phyloP scores from a whole-genome alignment of 2,888 invertebrate genomes.

The Adela reaumurella region DNA sequence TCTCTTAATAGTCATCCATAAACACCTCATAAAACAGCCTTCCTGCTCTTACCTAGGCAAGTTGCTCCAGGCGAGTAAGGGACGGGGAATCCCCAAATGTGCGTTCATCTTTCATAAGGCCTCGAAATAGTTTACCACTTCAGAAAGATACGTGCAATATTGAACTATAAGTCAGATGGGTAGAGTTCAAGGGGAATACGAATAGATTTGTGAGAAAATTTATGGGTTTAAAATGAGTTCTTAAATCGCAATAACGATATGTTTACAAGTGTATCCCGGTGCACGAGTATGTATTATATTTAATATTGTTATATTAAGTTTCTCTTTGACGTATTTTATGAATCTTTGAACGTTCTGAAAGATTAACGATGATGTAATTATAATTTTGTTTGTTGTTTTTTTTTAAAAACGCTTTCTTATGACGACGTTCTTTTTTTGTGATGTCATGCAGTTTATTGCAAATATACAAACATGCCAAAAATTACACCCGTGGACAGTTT shows the following conservation, averaged over 20 bases:
- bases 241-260: slow-evolving; percentile 56
- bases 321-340: background rate
- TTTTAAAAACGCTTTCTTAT: too few species aligned
- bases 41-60: slow-evolving; percentile 20
- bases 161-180: slow-evolving; percentile 19
- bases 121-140: slow-evolving; percentile 53
- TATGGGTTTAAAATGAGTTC: slow-evolving; percentile 53
- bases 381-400: too few species aligned
- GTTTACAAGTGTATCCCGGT: slow-evolving; percentile 29
- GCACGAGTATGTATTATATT: too few species aligned
- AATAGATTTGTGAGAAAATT: slow-evolving; percentile 17
- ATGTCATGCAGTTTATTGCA: too few species aligned
- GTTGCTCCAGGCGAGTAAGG: slow-evolving; percentile 16
- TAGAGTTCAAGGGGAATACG: slow-evolving; percentile 15
- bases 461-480: too few species aligned
- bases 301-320: background rate
- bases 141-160: slow-evolving; percentile 22
- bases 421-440: too few species aligned
- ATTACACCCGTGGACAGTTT: too few species aligned
- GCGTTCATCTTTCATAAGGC: slow-evolving; percentile 11
- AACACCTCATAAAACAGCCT: slow-evolving; percentile 37
- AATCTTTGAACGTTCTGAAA: too few species aligned
- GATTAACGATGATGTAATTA: too few species aligned
- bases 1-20: slow-evolving; percentile 25
- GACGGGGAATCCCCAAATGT: slow-evolving; percentile 14